Percentiles rank a stretch among this genome's conserved stretches.
Conservation (phyloP, 2,888 invertebrate species). For the Tiliacea aurago region DNA sequence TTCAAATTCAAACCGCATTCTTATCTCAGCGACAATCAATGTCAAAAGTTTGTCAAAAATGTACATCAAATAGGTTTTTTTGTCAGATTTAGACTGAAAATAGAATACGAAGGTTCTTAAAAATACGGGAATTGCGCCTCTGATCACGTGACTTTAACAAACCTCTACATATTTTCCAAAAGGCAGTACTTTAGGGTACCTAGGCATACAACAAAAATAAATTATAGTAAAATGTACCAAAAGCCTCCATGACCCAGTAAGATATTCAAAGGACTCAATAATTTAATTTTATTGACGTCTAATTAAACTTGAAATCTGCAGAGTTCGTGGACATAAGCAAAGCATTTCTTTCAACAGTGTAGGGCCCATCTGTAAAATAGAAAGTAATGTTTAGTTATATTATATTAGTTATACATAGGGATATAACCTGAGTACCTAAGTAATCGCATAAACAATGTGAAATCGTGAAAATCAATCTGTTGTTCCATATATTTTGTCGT, state of each 20-base stretch:
- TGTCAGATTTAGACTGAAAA: neutral
- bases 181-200: neutral
- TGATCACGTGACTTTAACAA: neutral
- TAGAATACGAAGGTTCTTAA: neutral
- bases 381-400: neutral
- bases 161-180: neutral
- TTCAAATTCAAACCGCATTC: neutral
- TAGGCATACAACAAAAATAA: neutral
- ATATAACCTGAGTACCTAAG: neutral
- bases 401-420: too few relatives aligned
- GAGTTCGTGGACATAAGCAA: constrained; percentile 65
- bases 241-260: neutral
- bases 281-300: neutral
- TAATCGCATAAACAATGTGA: neutral
- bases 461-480: neutral
- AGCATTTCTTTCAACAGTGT: constrained; percentile 79
- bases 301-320: constrained; percentile 71
- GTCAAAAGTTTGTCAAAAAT: neutral
- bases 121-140: neutral
- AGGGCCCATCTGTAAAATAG: constrained; percentile 85
- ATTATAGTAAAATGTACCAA: neutral
- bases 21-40: neutral
- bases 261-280: neutral
- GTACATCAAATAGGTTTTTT: neutral
- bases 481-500: neutral